phyloP scores from a whole-genome alignment of 2,797 vertebrate genomes.

The Podarcis lilfordi region DNA sequence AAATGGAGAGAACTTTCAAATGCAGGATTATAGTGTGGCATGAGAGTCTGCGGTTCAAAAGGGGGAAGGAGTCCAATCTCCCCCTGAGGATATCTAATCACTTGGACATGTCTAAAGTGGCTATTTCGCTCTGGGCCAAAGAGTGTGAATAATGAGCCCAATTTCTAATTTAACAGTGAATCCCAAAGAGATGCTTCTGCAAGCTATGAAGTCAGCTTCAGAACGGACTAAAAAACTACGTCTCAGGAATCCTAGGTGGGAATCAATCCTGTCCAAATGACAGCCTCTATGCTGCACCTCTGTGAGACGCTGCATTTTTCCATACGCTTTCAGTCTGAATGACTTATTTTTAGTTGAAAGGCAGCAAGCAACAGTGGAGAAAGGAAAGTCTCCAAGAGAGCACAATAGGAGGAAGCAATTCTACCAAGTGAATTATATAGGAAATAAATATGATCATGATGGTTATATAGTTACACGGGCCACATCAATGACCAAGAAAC shows the following conservation, averaged over 20 bases:
- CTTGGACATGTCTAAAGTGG: neutral
- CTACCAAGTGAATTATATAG: constrained; percentile 25
- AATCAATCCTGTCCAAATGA: constrained; percentile 23
- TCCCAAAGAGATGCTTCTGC: neutral
- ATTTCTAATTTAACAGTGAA: constrained; percentile 10
- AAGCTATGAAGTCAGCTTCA: neutral
- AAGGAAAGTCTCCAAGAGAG: constrained; percentile 12
- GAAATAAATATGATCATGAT: constrained; percentile 34
- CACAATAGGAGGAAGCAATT: constrained; percentile 34
- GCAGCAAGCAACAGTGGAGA: neutral
- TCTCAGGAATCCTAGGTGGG: neutral
- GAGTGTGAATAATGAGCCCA: neutral
- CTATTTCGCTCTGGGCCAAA: neutral
- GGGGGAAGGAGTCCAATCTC: neutral
- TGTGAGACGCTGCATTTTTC: constrained; percentile 6
- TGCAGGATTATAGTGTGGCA: neutral
- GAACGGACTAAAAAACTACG: neutral
- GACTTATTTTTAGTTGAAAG: constrained; percentile 38
- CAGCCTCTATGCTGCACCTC: neutral
- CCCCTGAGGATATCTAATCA: neutral
- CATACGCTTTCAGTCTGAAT: constrained; percentile 11
- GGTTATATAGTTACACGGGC: constrained; percentile 8
- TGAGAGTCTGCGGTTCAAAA: neutral
- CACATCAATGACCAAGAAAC: constrained; percentile 15
- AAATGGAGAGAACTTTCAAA: neutral